Evolutionary conservation across 2,113 vertebrate genomes (phyloP).

Genomic region (Carettochelys insculpta): DNA sequence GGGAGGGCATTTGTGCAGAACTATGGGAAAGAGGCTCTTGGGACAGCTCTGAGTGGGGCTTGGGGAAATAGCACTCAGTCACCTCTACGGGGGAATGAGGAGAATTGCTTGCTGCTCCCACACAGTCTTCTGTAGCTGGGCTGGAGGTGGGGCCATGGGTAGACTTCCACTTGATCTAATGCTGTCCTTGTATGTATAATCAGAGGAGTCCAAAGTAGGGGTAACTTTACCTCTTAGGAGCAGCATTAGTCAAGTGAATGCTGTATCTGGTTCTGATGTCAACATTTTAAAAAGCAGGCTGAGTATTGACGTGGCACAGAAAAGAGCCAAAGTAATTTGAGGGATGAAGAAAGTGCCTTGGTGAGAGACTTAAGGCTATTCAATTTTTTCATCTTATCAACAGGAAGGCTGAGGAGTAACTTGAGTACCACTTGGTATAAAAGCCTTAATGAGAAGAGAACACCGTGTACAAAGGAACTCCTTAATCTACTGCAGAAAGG

Average conservation of each 20-base stretch:
- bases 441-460: background rate
- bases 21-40: too few species aligned
- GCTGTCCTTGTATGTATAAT: background rate
- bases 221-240: background rate
- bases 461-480: too few species aligned
- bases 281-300: background rate
- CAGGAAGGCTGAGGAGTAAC: background rate
- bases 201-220: background rate
- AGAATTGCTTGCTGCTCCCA: too few species aligned
- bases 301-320: background rate
- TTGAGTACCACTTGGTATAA: background rate
- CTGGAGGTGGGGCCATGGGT: too few species aligned
- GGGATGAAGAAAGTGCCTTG: background rate
- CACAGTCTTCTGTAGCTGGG: too few species aligned
- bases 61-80: too few species aligned
- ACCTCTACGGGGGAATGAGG: too few species aligned
- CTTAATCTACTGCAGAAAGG: background rate
- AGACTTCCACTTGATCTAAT: too few species aligned
- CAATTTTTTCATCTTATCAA: background rate
- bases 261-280: background rate
- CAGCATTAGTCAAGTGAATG: background rate
- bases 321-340: background rate
- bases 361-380: background rate
- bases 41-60: too few species aligned
- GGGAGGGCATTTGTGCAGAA: too few species aligned